Base-by-base conservation (phyloP, 1,140 invertebrate species). In the Cydia amplana region DNA sequence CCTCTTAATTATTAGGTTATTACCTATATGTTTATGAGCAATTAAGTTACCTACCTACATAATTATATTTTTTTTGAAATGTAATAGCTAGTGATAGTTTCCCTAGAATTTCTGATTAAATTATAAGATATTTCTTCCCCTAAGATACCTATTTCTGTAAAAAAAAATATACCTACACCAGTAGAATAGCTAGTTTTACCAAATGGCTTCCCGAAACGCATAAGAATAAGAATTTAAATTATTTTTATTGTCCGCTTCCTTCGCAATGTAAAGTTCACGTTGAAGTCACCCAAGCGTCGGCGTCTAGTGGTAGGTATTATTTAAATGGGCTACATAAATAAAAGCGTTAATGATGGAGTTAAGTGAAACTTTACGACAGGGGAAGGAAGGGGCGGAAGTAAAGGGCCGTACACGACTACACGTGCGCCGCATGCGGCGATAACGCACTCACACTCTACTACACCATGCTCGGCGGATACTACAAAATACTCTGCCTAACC, bases 371-470 rank as follows among this genome's bases (percentile, higher is more conserved):
- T 87, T 88, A 87, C 81, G 77, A 83, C 80, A 77, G 82, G 83
- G 87, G 82, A 85, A 84, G 81, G 78, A 83, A 86, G 87, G 86
- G 86, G 85, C 89, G 89, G 89, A 91, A 87, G 84, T 86, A 82
- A 7, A 23, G 81, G 82, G 80, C 77, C 73, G 16, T 46, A 46
- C 43, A 78, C 65, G 76, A 77, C 85, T 36, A 36, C 88, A 89
- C 89, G 85, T 90, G 88, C 78, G 81, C 75, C 82, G 82, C 86
- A 86, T 84, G 85, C 83, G 80, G 80, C 78, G 89, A 89, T 91
- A 91, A 91, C 82, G 82, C 79, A 72, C 36, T 43, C 73, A 65
- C 63, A 25, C 46, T 40, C 51, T 20, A 43, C 55, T 32, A 70
- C 74, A 32, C 1, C 20, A 18, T 28, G 49, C 60, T 64, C 78